phyloP scores from a whole-genome alignment of 2,113 vertebrate species.

The Mohoua ochrocephala region DNA sequence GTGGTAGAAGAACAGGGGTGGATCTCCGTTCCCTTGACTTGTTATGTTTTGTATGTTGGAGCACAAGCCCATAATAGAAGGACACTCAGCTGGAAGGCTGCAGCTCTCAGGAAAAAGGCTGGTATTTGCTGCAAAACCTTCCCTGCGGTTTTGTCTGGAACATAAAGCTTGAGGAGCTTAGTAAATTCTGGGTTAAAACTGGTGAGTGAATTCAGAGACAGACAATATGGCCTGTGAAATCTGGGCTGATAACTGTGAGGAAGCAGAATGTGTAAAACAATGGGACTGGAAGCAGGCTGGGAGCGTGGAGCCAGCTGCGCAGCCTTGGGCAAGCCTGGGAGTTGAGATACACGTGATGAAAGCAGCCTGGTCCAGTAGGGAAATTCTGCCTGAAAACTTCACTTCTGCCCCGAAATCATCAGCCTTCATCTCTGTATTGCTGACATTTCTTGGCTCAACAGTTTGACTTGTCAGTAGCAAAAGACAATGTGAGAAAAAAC shows the following conservation, averaged over 20 bases:
- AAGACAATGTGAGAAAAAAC: conserved; percentile 34
- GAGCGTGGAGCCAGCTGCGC: not conserved
- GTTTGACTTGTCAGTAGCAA: conserved; percentile 31
- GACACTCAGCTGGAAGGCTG: not conserved
- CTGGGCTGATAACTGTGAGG: not conserved
- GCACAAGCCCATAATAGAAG: not conserved
- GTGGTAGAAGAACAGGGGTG: not conserved
- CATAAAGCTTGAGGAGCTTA: not conserved
- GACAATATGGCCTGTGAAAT: conserved; percentile 30
- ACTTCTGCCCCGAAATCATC: not conserved
- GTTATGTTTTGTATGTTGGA: not conserved
- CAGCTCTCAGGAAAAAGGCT: not conserved
- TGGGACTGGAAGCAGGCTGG: not conserved
- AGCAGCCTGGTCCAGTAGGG: not conserved
- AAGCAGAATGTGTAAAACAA: conserved; percentile 23
- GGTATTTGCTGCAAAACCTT: not conserved
- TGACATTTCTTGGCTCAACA: conserved; percentile 4
- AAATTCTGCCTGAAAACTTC: conserved; percentile 3
- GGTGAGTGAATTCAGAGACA: conserved; percentile 14
- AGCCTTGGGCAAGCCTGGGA: conserved; percentile 17
- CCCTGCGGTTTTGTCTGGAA: not conserved
- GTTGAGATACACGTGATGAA: not conserved
- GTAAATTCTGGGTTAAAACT: conserved; percentile 24
- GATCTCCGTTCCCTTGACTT: not conserved
- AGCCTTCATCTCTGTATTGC: not conserved